Conservation (phyloP, 2,113 vertebrate genomes). For the Tetraodon nigroviridis region DNA sequence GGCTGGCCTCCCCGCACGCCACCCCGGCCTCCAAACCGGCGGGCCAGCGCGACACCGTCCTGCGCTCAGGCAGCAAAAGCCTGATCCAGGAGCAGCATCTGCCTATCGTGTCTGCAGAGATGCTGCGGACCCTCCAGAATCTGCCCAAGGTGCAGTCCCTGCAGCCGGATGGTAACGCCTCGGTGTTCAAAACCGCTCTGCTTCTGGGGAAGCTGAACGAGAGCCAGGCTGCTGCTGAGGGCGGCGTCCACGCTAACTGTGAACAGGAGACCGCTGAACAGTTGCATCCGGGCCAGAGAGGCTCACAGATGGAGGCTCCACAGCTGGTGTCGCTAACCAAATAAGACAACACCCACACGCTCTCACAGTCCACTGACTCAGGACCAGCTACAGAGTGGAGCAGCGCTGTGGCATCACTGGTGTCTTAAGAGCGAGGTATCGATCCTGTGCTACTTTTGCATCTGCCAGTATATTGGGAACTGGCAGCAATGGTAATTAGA, state of each 20-base stretch:
- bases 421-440: constrained; percentile 5
- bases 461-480: not conserved
- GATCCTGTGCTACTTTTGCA: constrained; percentile 5
- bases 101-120: constrained; percentile 82
- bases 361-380: constrained; percentile 52
- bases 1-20: constrained; percentile 7
- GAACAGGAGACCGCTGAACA: constrained; percentile 31
- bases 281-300: constrained; percentile 65
- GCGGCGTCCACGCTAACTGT: constrained; percentile 8
- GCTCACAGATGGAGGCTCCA: constrained; percentile 79
- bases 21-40: constrained; percentile 3
- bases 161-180: constrained; percentile 75
- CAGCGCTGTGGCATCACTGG: constrained; percentile 13
- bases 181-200: constrained; percentile 88
- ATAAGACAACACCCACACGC: not conserved
- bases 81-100: constrained; percentile 78
- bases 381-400: constrained; percentile 43
- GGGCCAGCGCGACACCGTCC: constrained; percentile 54
- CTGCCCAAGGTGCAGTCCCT: constrained; percentile 80
- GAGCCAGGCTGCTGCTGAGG: constrained; percentile 67
- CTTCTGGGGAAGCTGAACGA: constrained; percentile 85
- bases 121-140: constrained; percentile 84
- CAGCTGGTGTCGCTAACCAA: constrained; percentile 72
- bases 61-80: constrained; percentile 74
- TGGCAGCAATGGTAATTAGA: constrained; percentile 8